Evolutionary conservation across 2,888 invertebrate species (phyloP), one percentile per base, ranked within the genome.

Genomic region (Merodon equestris): DNA sequence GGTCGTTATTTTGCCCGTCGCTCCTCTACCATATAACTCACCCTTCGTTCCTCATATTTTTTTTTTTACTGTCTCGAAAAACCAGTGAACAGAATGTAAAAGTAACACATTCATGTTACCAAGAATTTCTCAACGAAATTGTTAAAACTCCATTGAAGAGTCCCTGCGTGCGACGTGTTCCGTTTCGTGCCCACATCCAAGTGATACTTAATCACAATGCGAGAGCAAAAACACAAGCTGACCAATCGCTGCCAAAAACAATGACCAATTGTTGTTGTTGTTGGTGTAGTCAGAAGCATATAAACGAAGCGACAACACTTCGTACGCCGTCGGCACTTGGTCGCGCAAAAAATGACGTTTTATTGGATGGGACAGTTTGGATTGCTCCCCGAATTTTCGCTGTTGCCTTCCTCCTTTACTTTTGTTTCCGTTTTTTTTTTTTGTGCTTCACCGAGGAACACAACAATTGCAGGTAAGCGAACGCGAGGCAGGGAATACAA

Each of bases 301-400:
- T 15, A 15, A 12, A n/a, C 12, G 10, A 34, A 48, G 45, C 48
- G 56, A 54, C n/a, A n/a, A n/a, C n/a, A n/a, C n/a, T n/a, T n/a
- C n/a, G n/a, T n/a, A 15, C 72, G 57, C 73, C 73, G 77, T 73
- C 77, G 77, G 67, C 58, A 79, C 79, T 50, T 60, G 74, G 60
- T 54, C 38, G 18, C 15, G 53, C 64, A 79, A 79, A 79, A 74
- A 81, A 74, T 75, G 81, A 81, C 75, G 75, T 81, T 81, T 81
- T 81, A 81, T 81, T 81, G 81, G 56, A 81, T 66, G 75, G 75
- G 81, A 81, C 81, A 81, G 81, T 66, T 81, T 70, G 56, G 66
- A 79, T 79, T 79, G 79, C 68, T 73, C 44, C 1, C 12, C 61
- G 51, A 44, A 63, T 45, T 38, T 48, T 48, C 45, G 17, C 15